Percentiles rank a stretch among this genome's conserved stretches.
Evolutionary conservation across 2,888 invertebrate genomes (phyloP).

Genomic region (Drosophila testacea): DNA sequence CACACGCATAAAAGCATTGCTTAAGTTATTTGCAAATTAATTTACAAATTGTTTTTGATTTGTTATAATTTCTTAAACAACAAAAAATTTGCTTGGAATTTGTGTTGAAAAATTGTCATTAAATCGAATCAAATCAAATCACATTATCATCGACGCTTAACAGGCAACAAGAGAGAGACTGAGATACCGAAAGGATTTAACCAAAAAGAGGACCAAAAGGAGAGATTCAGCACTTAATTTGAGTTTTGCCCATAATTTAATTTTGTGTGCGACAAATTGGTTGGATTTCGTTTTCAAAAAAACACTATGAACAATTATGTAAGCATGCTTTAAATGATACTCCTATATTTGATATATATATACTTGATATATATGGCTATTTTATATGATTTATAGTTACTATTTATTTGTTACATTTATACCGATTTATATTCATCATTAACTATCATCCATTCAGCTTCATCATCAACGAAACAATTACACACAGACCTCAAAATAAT

Average conservation of each 20-base stretch:
- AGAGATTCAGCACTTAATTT: constrained; percentile 70
- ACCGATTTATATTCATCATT: constrained; percentile 26
- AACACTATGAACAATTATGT: constrained; percentile 75
- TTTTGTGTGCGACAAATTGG: constrained; percentile 75
- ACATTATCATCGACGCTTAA: constrained; percentile 54
- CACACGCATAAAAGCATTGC: constrained; percentile 46
- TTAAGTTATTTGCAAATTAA: constrained; percentile 50
- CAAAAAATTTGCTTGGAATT: constrained; percentile 61
- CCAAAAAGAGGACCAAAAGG: constrained; percentile 26
- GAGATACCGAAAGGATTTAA: constrained; percentile 28
- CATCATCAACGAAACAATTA: constrained; percentile 26
- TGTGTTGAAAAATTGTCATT: constrained; percentile 53
- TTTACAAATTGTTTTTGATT: constrained; percentile 57
- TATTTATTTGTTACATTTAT: constrained; percentile 14
- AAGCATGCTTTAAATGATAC: constrained; percentile 83
- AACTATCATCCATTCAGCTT: constrained; percentile 25
- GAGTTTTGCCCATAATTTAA: constrained; percentile 75
- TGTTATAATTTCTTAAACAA: constrained; percentile 49
- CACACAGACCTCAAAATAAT: constrained; percentile 27
- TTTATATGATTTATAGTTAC: constrained; percentile 30
- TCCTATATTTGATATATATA: constrained; percentile 51
- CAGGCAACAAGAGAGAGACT: constrained; percentile 38
- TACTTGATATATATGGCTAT: constrained; percentile 27
- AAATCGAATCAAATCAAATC: constrained; percentile 23
- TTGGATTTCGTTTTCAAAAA: constrained; percentile 83